Base-by-base conservation (phyloP, 2,113 vertebrate genomes). In the Pluvianellus socialis region DNA sequence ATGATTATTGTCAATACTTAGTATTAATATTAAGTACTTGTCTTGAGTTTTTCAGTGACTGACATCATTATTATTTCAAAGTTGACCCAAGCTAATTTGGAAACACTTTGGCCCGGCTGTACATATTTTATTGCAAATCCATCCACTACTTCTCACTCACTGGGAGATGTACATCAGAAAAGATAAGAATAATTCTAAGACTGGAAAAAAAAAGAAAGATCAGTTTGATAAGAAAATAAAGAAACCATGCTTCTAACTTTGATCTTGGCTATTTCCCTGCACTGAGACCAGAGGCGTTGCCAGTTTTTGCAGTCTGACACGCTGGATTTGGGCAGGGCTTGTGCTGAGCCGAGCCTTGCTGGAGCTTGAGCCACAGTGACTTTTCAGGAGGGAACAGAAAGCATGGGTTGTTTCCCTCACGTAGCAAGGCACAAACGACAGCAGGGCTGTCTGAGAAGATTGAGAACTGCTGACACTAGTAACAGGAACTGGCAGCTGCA, bases 401-500 rank as follows among this genome's bases (percentile, higher is more conserved):
- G 30, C 83, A 79, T 0, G 30, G 77, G 61, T 63, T 94, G 24
- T 88, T 94, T 84, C 55, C 83, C 55, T 94, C 75, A 84, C 0
- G 0, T 27, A 87, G 61, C 47, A 89, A 71, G 62, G 73, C 80
- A 92, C 77, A 82, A 89, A 79, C 0, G 65, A 68, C 91, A 94
- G 53, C 53, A 72, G 66, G 40, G 89, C 63, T 92, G 70, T 65
- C 89, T 92, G 84, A 93, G 88, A 94, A 86, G 84, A 92, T 1
- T 56, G 70, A 87, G 84, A 96, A 94, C 77, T 91, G 80, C 84
- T 97, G 91, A 96, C 66, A 44, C 58, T 35, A 72, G 77, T 82
- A 95, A 93, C 84, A 91, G 70, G 90, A 97, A 96, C 77, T 79
- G 79, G 90, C 90, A 95, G 91, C 84, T 93, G 91, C 74, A 73